Evolutionary conservation across 2,797 vertebrate species (phyloP), one percentile per base, ranked within the genome.

Genomic region (Schizopygopsis pylzovi): DNA sequence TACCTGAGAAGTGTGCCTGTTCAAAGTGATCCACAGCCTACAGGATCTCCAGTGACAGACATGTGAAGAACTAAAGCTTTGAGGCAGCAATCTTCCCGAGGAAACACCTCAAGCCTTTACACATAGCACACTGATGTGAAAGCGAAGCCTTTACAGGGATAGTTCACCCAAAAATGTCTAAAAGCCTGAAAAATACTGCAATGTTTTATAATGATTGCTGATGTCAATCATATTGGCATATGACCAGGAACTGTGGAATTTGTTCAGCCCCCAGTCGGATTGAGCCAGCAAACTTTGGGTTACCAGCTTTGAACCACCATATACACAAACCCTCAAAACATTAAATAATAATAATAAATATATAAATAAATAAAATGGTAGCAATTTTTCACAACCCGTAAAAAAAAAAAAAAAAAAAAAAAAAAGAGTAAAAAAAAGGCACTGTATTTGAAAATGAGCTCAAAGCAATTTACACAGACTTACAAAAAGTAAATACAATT

Each of bases 1-100:
- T 82, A 63, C 28, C 28, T 63, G 73, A 76, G 71, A 85, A 87
- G 75, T 89, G 90, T 89, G 88, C 63, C 87, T 20, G 28, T 78
- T 65, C 63, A 72, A 63, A 77, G 79, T 76, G 16, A 45, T 13
- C 73, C 39, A 65, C n/a, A n/a, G 6, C 63, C 63, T 11, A 81
- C 79, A 81, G 61, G 28, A 75, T 18, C 72, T 39, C 37, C 20
- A 70, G 67, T 20, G 63, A 67, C 63, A 67, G 63, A 67, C 63
- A 15, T 67, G 67, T 41, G 67, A 70, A 3, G 16, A 25, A 61
- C 37, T 43, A 56, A 43, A n/a, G 75, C 52, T 41, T 77, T 41
- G 52, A 77, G 52, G 75, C 54, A 41, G 33, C 33, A 56, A 43
- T 61, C 56, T 61, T 79, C 77, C 77, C 56, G 77, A 43, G 39